phyloP scores from a whole-genome alignment of 2,888 invertebrate species.

The Sceliomorpha sp. region DNA sequence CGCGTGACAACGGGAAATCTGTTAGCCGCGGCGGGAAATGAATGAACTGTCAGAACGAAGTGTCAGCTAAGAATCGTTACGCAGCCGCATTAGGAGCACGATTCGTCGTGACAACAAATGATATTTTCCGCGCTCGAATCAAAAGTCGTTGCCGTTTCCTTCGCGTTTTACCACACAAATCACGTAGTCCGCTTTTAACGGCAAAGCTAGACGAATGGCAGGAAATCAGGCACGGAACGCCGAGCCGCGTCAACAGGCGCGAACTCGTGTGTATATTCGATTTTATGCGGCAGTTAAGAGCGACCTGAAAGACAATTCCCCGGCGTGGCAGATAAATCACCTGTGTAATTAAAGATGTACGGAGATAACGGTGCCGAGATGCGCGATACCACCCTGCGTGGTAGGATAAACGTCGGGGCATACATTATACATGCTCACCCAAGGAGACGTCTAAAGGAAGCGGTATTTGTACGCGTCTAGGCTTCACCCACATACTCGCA shows the following conservation, averaged over 20 bases:
- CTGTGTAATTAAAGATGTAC: constrained; percentile 72
- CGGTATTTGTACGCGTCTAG: constrained; percentile 21
- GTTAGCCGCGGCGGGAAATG: too few species aligned
- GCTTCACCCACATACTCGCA: constrained; percentile 29
- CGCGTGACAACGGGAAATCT: too few species aligned
- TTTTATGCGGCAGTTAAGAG: constrained; percentile 44
- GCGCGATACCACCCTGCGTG: constrained; percentile 61
- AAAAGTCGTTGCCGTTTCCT: constrained; percentile 18
- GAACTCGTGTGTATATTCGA: constrained; percentile 48
- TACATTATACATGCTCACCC: constrained; percentile 63
- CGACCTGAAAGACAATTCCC: constrained; percentile 59
- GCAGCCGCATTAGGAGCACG: too few species aligned
- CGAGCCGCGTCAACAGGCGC: constrained; percentile 34
- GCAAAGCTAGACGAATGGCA: constrained; percentile 50
- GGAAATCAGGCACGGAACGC: constrained; percentile 41
- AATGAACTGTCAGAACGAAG: too few species aligned
- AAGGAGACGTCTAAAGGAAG: constrained; percentile 31
- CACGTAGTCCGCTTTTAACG: constrained; percentile 37
- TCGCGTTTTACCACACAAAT: constrained; percentile 33
- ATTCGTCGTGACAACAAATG: too few species aligned
- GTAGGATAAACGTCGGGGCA: constrained; percentile 57
- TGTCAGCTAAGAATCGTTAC: too few species aligned
- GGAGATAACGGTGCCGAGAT: constrained; percentile 67
- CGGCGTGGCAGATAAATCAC: constrained; percentile 68
- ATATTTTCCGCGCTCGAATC: constrained; percentile 19